These are phyloP conservation scores for Globia sparganii DNA, from an alignment of 2,888 invertebrate genomes.

Conservation along the genomic window DNA sequence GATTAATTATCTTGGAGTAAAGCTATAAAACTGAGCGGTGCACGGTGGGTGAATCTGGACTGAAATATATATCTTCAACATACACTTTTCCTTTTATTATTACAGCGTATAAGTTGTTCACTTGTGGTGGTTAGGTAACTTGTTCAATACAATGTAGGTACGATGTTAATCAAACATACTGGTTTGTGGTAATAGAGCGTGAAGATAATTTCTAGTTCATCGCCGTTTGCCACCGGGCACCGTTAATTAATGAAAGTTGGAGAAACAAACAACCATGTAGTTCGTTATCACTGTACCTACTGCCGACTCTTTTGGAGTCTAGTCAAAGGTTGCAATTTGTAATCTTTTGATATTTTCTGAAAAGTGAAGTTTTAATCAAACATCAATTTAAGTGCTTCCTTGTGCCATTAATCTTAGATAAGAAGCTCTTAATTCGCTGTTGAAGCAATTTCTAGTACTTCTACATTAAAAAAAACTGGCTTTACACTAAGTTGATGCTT, in stretches of 20 bases:
- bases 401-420: constrained; percentile 8
- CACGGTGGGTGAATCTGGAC: constrained; percentile 13
- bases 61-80: neutral
- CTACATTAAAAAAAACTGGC: constrained; percentile 14
- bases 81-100: constrained; percentile 39
- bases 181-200: constrained; percentile 40
- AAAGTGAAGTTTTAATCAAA: neutral
- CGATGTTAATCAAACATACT: constrained; percentile 33
- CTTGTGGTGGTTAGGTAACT: constrained; percentile 22
- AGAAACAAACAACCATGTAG: neutral
- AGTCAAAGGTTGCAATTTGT: neutral
- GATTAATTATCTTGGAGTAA: constrained; percentile 6
- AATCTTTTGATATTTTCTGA: neutral
- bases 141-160: constrained; percentile 30
- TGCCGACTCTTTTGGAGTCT: neutral
- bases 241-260: constrained; percentile 30
- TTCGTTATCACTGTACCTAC: neutral
- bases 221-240: constrained; percentile 16
- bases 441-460: constrained; percentile 11
- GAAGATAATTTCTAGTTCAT: constrained; percentile 42
- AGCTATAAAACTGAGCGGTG: neutral
- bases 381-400: constrained; percentile 2
- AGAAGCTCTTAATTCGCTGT: constrained; percentile 9
- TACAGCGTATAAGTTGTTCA: constrained; percentile 12
- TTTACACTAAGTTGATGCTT: constrained; percentile 4